phyloP scores from a whole-genome alignment of 2,797 vertebrate species.

The Hephaestus fuliginosus region DNA sequence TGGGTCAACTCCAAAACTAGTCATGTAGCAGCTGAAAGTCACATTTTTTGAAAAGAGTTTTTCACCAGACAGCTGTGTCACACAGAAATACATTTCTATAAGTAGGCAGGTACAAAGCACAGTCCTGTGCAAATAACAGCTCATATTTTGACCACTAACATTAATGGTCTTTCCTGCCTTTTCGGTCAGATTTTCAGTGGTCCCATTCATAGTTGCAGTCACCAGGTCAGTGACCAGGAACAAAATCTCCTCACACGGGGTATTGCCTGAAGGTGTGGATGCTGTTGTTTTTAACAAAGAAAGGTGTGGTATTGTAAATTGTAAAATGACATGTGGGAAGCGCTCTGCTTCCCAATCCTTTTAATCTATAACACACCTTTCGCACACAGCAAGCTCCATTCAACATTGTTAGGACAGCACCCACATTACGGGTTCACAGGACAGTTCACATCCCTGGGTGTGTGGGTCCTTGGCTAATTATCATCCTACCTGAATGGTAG shows the following conservation, averaged over 20 bases:
- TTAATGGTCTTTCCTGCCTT: not conserved
- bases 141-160: not conserved
- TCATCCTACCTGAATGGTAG: not conserved
- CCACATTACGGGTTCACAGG: conserved; percentile 63
- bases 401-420: not conserved
- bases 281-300: not conserved
- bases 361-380: not conserved
- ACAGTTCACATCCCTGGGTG: conserved; percentile 61
- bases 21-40: not conserved
- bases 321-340: not conserved
- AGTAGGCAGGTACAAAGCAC: not conserved
- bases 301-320: not conserved
- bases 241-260: not conserved
- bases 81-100: not conserved
- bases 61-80: not conserved
- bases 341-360: not conserved
- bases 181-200: not conserved
- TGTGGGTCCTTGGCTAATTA: conserved; percentile 61
- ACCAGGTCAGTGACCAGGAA: not conserved
- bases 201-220: not conserved
- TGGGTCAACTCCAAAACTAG: not conserved
- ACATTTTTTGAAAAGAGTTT: not conserved
- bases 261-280: not conserved
- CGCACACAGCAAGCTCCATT: not conserved
- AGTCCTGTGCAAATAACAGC: not conserved